Percentiles rank a stretch among this genome's conserved stretches.
Conservation (phyloP, 1,140 invertebrate genomes). For the Muscidifurax raptorellus region DNA sequence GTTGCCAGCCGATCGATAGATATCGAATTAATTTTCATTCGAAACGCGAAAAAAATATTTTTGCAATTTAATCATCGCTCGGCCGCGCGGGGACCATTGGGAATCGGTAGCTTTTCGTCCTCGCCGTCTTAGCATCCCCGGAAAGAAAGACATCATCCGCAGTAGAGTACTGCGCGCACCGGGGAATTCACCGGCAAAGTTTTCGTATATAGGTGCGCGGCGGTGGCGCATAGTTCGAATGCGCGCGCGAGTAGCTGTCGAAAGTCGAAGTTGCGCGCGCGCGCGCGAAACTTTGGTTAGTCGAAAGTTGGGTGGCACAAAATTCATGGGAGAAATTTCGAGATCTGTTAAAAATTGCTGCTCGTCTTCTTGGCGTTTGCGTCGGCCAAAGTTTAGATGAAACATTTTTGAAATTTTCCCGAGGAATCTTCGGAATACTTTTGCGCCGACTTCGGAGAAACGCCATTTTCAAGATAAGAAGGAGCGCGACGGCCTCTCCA, state of each 20-base stretch:
- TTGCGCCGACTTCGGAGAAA: background rate
- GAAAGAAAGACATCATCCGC: too few relatives aligned
- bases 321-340: slow-evolving; percentile 1
- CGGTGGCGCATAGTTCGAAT: background rate
- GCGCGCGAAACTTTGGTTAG: background rate
- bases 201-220: background rate
- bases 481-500: background rate
- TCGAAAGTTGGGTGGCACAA: background rate
- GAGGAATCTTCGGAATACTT: slow-evolving; percentile 25
- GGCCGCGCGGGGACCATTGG: too few relatives aligned
- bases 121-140: too few relatives aligned
- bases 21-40: too few relatives aligned
- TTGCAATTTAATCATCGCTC: too few relatives aligned
- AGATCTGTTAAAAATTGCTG: slow-evolving; percentile 29
- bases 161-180: too few relatives aligned
- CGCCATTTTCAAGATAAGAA: background rate
- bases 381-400: slow-evolving; percentile 13
- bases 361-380: background rate
- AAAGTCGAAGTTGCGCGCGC: background rate
- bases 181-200: background rate
- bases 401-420: slow-evolving; percentile 28
- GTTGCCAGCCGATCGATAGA: too few relatives aligned
- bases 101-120: too few relatives aligned
- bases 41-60: too few relatives aligned
- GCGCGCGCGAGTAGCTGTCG: background rate